Percentiles rank a stretch among this genome's conserved stretches.
phyloP scores from a whole-genome alignment of 1,140 invertebrate species.

The Trichonephila clavipes region DNA sequence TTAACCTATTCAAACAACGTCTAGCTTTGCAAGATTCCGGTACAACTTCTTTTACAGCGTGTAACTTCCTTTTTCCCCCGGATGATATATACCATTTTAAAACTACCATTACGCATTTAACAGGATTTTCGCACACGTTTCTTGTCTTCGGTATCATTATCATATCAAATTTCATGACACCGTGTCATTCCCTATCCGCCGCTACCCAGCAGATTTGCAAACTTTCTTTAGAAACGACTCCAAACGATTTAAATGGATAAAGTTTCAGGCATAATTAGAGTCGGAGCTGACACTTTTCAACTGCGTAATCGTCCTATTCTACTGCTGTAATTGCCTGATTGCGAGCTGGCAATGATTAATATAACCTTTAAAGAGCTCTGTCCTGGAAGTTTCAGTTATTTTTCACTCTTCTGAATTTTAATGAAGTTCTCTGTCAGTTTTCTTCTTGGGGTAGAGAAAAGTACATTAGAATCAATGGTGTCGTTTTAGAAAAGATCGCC shows the following conservation, averaged over 20 bases:
- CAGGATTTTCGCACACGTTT: slow-evolving; percentile 1
- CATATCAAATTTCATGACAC: slow-evolving; percentile 38
- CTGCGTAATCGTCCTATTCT: too few relatives aligned
- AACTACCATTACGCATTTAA: background rate
- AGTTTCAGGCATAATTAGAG: slow-evolving; percentile 48
- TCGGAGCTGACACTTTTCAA: slow-evolving; percentile 5
- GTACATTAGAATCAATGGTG: slow-evolving; percentile 60
- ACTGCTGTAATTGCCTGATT: slow-evolving; percentile 34
- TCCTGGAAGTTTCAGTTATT: slow-evolving; percentile 8
- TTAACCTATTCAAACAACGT: background rate
- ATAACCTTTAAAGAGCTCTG: slow-evolving; percentile 29
- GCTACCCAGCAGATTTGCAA: slow-evolving; percentile 9
- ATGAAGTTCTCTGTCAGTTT: slow-evolving; percentile 37
- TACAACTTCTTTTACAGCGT: background rate
- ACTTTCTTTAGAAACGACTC: slow-evolving; percentile 32
- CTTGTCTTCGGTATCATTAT: slow-evolving; percentile 31
- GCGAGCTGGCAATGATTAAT: slow-evolving; percentile 31
- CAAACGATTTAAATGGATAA: slow-evolving; percentile 52
- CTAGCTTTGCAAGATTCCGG: background rate
- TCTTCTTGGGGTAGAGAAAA: background rate
- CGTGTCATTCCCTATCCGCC: background rate
- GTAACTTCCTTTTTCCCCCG: background rate
- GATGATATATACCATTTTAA: background rate
- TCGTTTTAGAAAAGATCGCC: slow-evolving; percentile 38
- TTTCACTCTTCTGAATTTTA: slow-evolving; percentile 57